These are phyloP conservation scores for Cotesia chilonis DNA, from an alignment of 1,140 invertebrate genomes.

Conservation along the genomic window DNA sequence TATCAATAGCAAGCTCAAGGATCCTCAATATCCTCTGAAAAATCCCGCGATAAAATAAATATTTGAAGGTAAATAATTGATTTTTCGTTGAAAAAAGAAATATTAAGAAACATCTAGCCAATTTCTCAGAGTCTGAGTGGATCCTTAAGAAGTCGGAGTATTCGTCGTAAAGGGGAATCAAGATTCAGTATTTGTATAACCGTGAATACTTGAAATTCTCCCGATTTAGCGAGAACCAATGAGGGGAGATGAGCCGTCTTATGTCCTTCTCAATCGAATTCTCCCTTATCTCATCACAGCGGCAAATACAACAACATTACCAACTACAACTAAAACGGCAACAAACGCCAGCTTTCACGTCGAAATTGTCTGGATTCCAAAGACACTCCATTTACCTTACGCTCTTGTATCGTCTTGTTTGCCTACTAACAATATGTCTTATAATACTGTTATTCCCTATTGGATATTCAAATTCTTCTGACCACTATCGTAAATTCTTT, in stretches of 20 bases:
- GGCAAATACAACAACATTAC: too few relatives aligned
- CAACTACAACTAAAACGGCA: too few relatives aligned
- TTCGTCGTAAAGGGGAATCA: background rate
- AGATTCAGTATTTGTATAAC: conserved; percentile 1
- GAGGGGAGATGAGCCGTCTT: background rate
- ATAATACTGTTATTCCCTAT: background rate
- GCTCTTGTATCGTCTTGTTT: conserved; percentile 1
- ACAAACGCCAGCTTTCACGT: background rate
- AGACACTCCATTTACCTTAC: conserved; percentile 9
- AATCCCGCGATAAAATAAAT: too few relatives aligned
- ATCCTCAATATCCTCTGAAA: too few relatives aligned
- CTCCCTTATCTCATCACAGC: background rate
- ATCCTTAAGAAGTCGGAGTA: conserved; percentile 13
- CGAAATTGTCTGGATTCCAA: conserved; percentile 5
- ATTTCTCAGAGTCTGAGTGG: conserved; percentile 5
- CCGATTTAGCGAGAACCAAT: conserved; percentile 4
- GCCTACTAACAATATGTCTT: conserved; percentile 10
- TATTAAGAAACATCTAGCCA: background rate
- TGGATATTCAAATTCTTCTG: conserved; percentile 17
- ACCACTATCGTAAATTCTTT: conserved; percentile 10
- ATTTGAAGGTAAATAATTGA: too few relatives aligned
- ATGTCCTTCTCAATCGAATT: conserved; percentile 16
- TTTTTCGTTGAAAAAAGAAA: too few relatives aligned
- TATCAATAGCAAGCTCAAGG: too few relatives aligned
- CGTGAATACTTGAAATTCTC: conserved; percentile 12